Evolutionary conservation across 2,113 vertebrate species (phyloP), one percentile per base, ranked within the genome.

Genomic region (zebrafish (Danio rerio)): DNA sequence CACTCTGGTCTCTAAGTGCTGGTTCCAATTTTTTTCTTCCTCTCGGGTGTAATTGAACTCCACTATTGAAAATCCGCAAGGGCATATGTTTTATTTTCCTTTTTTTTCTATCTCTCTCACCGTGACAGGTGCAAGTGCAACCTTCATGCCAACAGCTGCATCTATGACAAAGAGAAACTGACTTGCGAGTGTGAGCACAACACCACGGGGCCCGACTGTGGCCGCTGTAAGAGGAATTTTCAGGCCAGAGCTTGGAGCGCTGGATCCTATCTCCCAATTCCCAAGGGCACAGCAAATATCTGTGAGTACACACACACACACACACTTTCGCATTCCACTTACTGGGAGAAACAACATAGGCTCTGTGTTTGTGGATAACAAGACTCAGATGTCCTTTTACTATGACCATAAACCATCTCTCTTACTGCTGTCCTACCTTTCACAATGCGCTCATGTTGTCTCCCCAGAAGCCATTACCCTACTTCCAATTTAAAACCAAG

Each of bases 171-270:
- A 92, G 98, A 96, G 93, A 97, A 96, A 89, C 90, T 99, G 88
- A 93, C 94, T 87, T 99, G 98, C 81, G 97, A 98, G 92, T 99
- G 98, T 89, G 98, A 99, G 87, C 98, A 99, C 95, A 99, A 99
- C 93, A 99, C 97, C 42, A 99, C 97, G 4, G 98, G 98, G 72
- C 97, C 96, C 47, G 98, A 99, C 94, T 99, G 98, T 68, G 97
- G 97, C 74, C 96, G 96, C 89, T 99, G 98, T 90, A 99, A 98
- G 96, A 97, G 95, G 92, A 97, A 94, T 88, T 99, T 97, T 91
- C 98, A 98, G 94, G 97, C 97, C 72, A 93, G 96, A 61, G 94
- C 96, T 0, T 99, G 98, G 98, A 99, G 96, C 45, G 92, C 97
- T 13, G 98, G 98, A 85, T 99, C 97, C 20, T 99, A 99, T 84